These are phyloP conservation scores for Archips xylosteana DNA, from an alignment of 2,888 invertebrate genomes.

Conservation along the genomic window DNA sequence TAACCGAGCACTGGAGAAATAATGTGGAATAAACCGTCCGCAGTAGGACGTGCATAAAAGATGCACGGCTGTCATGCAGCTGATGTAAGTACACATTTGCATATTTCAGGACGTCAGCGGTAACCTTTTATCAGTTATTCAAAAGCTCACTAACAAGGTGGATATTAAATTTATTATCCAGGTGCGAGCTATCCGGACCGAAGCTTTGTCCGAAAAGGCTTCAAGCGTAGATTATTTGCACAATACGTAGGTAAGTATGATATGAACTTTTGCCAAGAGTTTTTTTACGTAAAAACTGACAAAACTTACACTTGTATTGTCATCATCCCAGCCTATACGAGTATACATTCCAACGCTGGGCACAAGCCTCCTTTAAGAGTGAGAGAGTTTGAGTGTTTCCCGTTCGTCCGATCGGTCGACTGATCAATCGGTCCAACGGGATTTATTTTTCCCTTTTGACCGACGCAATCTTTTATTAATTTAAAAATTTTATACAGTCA, in stretches of 20 bases:
- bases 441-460: too few relatives aligned
- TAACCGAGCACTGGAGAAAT: constrained; percentile 72
- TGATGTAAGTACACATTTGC: constrained; percentile 36
- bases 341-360: too few relatives aligned
- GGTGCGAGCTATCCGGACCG: constrained; percentile 5
- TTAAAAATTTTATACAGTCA: too few relatives aligned
- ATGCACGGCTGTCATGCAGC: constrained; percentile 58
- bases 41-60: constrained; percentile 72
- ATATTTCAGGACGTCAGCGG: constrained; percentile 10
- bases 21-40: constrained; percentile 77
- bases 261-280: background rate
- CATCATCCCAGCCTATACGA: too few relatives aligned
- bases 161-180: constrained; percentile 15
- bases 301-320: too few relatives aligned
- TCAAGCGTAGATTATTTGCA: background rate
- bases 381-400: too few relatives aligned
- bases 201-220: background rate
- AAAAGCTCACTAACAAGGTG: constrained; percentile 3
- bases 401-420: too few relatives aligned
- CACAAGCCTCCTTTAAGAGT: too few relatives aligned
- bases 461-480: too few relatives aligned
- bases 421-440: too few relatives aligned
- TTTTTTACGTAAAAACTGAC: too few relatives aligned
- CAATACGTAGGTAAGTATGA: background rate
- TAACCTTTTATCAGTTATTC: constrained; percentile 22